Evolutionary conservation across 2,888 invertebrate genomes (phyloP), one percentile per base, ranked within the genome.

Genomic region (Seira sanloemensis): DNA sequence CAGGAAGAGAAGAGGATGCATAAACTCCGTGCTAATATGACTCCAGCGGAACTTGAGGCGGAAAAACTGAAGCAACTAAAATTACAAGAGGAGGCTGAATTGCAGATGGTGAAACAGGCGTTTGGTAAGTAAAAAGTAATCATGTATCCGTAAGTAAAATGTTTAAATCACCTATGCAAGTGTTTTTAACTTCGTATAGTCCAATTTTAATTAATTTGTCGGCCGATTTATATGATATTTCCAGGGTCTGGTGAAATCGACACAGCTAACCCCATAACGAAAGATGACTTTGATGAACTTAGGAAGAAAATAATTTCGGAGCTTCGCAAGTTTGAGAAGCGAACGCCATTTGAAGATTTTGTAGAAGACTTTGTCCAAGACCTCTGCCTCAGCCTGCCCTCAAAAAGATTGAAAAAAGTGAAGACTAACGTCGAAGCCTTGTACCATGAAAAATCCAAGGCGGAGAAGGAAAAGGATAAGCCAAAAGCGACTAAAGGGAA

Each of bases 61-160:
- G 96, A 96, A 90, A 95, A 96, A 91, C 91, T 97, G 77, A 94
- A 94, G 71, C 92, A 94, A 88, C 95, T 97, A 91, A 95, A 96
- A 92, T 92, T 96, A 73, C 95, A 96, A 91, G 96, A 97, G 91
- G 97, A 97, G 91, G 95, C 96, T 0, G 98, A 98, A 91, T 93
- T 97, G 77, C 94, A 94, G 90, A 93, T 96, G 89, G 97, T 97
- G 69, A 93, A 97, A 92, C 97, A 97, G 91, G 96, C 97, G 85
- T 97, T 97, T 92, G 97, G 96, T 91, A 89, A 85, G 89, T n/a
- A 9, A n/a, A 58, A 58, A 9, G 19, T 68, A 25, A 46, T 46
- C 4, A 54, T 27, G 2, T 9, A 75, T 23, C 16, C 23, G 23
- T 72, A 37, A 37, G 37, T 37, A 37, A 37, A 37, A 37, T 37